Evolutionary conservation across 1,140 invertebrate species (phyloP).

Genomic region (Zophobas atratus): DNA sequence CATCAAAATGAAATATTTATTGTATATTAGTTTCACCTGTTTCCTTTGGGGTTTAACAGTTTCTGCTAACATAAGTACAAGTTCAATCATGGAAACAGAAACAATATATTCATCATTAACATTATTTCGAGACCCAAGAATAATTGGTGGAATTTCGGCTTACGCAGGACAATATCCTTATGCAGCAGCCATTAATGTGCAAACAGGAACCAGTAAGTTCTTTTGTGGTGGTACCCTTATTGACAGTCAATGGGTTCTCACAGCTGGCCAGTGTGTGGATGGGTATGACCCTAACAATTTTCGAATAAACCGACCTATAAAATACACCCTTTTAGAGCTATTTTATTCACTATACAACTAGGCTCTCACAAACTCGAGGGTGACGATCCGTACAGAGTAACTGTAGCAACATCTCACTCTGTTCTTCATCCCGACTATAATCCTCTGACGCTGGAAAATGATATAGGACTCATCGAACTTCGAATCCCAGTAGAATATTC

Average conservation of each 20-base stretch:
- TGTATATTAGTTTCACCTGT: too few relatives aligned
- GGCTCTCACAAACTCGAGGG: neutral
- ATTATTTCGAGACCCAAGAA: neutral
- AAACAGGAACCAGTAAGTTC: neutral
- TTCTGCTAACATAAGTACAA: too few relatives aligned
- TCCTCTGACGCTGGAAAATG: neutral
- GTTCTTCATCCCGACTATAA: neutral
- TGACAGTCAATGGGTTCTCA: constrained; percentile 6
- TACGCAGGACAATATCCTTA: constrained; percentile 5
- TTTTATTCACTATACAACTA: neutral
- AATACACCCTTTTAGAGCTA: neutral
- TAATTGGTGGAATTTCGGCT: neutral
- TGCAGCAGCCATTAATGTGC: constrained; percentile 8
- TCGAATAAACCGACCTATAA: neutral
- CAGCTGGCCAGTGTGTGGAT: constrained; percentile 12
- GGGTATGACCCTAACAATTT: neutral
- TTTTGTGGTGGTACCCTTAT: constrained; percentile 2
- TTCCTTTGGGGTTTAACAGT: too few relatives aligned
- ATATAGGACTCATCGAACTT: neutral
- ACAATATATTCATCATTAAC: too few relatives aligned
- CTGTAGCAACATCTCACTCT: neutral
- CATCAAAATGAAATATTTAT: too few relatives aligned
- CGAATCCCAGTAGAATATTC: neutral
- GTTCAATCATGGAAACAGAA: too few relatives aligned
- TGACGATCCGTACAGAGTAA: neutral